Evolutionary conservation across 2,113 vertebrate genomes (phyloP).

Genomic region (Pogona vitticeps): DNA sequence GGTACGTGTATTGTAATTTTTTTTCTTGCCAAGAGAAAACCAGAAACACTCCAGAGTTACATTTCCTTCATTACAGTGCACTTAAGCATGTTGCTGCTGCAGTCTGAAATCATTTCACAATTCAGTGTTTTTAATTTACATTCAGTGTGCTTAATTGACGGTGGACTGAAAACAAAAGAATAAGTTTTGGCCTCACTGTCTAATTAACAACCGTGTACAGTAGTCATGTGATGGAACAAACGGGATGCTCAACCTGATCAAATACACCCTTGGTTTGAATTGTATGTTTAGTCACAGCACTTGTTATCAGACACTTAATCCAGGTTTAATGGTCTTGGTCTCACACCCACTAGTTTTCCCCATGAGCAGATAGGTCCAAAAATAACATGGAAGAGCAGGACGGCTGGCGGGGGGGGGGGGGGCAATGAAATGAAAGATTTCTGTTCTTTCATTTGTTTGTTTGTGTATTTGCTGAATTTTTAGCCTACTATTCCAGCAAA

Average conservation of each 20-base stretch:
- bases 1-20: background rate
- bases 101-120: constrained; percentile 17
- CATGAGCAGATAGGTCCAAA: background rate
- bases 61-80: constrained; percentile 5
- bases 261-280: constrained; percentile 10
- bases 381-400: background rate
- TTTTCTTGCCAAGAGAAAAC: background rate
- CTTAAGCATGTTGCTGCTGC: background rate
- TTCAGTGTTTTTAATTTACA: background rate
- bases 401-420: too few species aligned
- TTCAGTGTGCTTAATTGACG: constrained; percentile 7
- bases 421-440: background rate
- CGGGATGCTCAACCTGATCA: background rate
- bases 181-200: constrained; percentile 21
- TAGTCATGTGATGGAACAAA: constrained; percentile 19
- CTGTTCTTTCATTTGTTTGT: background rate
- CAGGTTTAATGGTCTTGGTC: constrained; percentile 1
- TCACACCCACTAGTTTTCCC: background rate
- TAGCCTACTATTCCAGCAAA: background rate
- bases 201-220: constrained; percentile 9
- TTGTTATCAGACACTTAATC: constrained; percentile 13
- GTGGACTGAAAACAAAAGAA: constrained; percentile 6
- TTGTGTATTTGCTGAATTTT: background rate
- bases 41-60: background rate
- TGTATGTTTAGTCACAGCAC: constrained; percentile 17